Base-by-base conservation (phyloP, 1,140 invertebrate genomes). In the Drosophila melanogaster region DNA sequence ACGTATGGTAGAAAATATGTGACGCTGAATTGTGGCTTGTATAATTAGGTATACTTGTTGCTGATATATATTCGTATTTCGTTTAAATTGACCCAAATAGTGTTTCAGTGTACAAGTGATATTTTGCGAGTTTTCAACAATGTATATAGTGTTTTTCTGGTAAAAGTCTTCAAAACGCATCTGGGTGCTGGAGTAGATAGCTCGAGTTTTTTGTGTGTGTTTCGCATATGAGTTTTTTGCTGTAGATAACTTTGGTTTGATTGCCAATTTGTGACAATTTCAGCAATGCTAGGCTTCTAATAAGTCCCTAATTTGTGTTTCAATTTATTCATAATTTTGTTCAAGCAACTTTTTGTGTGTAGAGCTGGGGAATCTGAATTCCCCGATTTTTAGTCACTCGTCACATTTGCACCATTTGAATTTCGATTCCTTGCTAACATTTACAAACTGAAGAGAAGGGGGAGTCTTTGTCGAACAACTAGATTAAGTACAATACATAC, bases 341-440 rank as follows among this genome's bases (percentile, higher is more conserved):
- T 47, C 35, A 58, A 77, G 77, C 77, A 61, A 70, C 72, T 37
- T 69, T 56, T 53, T 47, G 74, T 62, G 74, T 62, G 35, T 41
- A 54, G 61, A 50, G 54, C 24, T n/a, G 26, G 26, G 56, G 22
- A 19, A 35, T 0, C 15, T 12, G 15, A 6, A 8, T 24, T 37
- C 35, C 58, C 58, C 30, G 8, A 46, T 64, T 14, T 51, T 22
- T 33, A 43, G 49, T 71, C 58, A 59, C 58, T 84, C 79, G 65
- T 76, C 74, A 79, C 58, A 65, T 87, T 89, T 89, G 84, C 84
- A 87, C 84, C 84, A 87, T 87, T 89, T 65, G 84, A 87, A 89
- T 87, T 89, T 87, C 76, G 59, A 77, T 76, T 69, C 33, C 58
- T 83, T 51, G 62, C 79, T 79, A 89, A 89, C 79, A 89, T 80